phyloP scores from a whole-genome alignment of 2,888 invertebrate species.

The Parnassius mnemosyne region DNA sequence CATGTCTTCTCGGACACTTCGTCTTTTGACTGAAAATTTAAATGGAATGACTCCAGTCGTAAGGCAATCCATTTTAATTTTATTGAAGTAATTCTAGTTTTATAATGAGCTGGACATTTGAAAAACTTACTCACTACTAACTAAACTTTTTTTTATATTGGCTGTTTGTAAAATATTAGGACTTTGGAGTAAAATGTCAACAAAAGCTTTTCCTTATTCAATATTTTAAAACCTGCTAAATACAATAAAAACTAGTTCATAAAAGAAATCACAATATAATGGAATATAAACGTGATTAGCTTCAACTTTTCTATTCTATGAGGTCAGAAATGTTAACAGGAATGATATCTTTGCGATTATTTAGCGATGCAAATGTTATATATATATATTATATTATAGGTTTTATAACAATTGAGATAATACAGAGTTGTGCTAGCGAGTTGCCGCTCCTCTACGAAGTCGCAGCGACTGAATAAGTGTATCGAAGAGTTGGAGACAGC shows the following conservation, averaged over 20 bases:
- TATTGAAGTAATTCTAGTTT: too few relatives aligned
- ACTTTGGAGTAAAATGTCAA: too few relatives aligned
- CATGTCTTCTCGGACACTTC: too few relatives aligned
- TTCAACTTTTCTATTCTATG: slow-evolving; percentile 15
- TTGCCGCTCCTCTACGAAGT: slow-evolving; percentile 45
- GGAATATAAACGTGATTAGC: slow-evolving; percentile 1
- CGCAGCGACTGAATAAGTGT: slow-evolving; percentile 42
- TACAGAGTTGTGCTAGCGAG: slow-evolving; percentile 26
- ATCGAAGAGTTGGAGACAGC: slow-evolving; percentile 53
- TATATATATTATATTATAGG: slow-evolving; percentile 20
- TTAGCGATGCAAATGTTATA: slow-evolving; percentile 8
- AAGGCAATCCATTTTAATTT: too few relatives aligned
- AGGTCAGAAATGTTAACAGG: slow-evolving; percentile 15
- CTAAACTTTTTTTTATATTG: too few relatives aligned
- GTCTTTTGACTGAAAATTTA: too few relatives aligned
- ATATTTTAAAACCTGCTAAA: background rate
- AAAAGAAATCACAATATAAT: slow-evolving; percentile 5
- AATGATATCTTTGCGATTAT: slow-evolving; percentile 3
- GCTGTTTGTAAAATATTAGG: too few relatives aligned
- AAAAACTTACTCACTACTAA: too few relatives aligned
- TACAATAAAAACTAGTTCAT: background rate
- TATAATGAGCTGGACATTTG: too few relatives aligned
- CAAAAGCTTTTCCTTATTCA: too few relatives aligned
- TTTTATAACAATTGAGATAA: slow-evolving; percentile 15
- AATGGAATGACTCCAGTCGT: too few relatives aligned